Base-by-base conservation (phyloP, 2,888 invertebrate genomes). In the Mylabris sibirica region DNA sequence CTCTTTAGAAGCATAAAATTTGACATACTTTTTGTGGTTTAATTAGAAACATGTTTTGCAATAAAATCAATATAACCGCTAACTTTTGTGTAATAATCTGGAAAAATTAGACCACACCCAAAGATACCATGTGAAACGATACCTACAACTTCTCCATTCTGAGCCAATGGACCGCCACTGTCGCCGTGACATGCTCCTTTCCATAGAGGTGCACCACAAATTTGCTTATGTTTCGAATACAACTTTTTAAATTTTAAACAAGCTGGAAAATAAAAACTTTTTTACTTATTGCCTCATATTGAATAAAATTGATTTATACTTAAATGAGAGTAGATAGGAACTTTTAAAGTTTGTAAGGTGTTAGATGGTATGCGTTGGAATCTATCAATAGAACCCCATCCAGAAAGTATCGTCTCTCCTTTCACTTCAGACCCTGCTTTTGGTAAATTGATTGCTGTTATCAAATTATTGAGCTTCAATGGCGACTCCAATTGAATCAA, bases 61-160 rank as follows among this genome's bases (percentile, higher is more conserved):
- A 41, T 41, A n/a, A 41, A 41, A 41, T 41, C 41, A 41, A 41
- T 41, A 14, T n/a, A 87, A 17, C 81, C 79, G 3, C 86, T 84
- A 0, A 88, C 87, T 73, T 87, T 87, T 0, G 87, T 88, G 72
- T 87, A 89, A 2, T 89, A 87, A 1, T 88, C 87, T 0, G 89
- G 89, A 3, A 11, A 11, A 3, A 4, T 14, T n/a, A 83, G 80
- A 1, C 88, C 88, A 76, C 89, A 89, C 0, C 89, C 89, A 0
- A 82, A 81, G 1, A 86, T 78, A 0, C 88, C 88, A 88, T 88
- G 89, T 1, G 89, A 89, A 0, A 88, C 88, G 2, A 89, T 79
- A 34, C 89, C 89, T n/a, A 88, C 74, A 41, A 87, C 74, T 4
- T 70, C 69, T 17, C 69, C 70, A 41, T 82, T 74, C 83, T 78